Percentiles rank a stretch among this genome's conserved stretches.
Evolutionary conservation across 92 coral and sea anemone species (phyloP).

Genomic region (Plumapathes pennacea): DNA sequence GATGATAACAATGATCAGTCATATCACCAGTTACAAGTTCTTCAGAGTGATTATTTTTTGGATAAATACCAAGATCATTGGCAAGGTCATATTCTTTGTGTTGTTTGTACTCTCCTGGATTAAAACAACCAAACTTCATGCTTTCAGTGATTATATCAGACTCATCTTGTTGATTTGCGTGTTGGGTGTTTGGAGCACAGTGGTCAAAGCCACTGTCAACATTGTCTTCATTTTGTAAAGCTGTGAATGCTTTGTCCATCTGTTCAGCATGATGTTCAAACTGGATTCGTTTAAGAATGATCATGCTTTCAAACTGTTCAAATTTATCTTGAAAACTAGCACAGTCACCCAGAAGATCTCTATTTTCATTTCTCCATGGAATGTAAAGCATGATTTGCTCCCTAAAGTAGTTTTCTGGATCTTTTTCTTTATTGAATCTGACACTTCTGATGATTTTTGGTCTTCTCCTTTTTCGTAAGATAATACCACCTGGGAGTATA

Average conservation of each 20-base stretch:
- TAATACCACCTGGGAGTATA: constrained; percentile 47
- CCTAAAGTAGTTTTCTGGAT: constrained; percentile 42
- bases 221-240: constrained; percentile 8
- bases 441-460: constrained; percentile 22
- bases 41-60: constrained; percentile 14
- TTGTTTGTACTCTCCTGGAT: constrained; percentile 17
- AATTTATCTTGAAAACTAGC: constrained; percentile 20
- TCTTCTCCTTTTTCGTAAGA: constrained; percentile 17
- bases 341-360: constrained; percentile 30
- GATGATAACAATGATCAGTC: constrained; percentile 21
- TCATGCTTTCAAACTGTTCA: constrained; percentile 20
- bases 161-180: constrained; percentile 23
- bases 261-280: constrained; percentile 47
- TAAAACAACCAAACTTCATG: constrained; percentile 20
- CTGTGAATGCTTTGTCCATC: constrained; percentile 44
- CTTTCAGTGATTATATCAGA: constrained; percentile 6
- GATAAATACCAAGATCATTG: constrained; percentile 21
- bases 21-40: constrained; percentile 8
- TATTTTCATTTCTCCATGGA: constrained; percentile 49
- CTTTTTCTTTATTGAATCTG: constrained; percentile 37
- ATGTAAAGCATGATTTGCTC: constrained; percentile 46
- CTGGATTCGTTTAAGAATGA: constrained; percentile 15
- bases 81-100: constrained; percentile 17
- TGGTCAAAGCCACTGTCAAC: background rate
- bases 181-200: constrained; percentile 46